Evolutionary conservation across 2,797 vertebrate species (phyloP), one percentile per base, ranked within the genome.

Genomic region (Valencia hispanica): DNA sequence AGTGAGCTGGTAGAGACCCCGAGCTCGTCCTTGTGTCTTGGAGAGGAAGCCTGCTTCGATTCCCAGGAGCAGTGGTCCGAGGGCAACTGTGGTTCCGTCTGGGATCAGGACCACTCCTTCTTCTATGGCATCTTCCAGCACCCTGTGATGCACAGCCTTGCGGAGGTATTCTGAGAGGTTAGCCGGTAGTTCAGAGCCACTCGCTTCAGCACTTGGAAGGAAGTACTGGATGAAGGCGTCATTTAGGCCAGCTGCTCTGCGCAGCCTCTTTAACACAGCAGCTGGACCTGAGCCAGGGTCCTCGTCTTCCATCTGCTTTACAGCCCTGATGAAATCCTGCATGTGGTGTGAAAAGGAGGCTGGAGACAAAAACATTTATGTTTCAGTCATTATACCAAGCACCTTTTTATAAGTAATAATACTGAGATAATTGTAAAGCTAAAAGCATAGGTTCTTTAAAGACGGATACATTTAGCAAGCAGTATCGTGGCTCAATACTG

Each of bases 51-150:
- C 96, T 0, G 92, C 95, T 72, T 96, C 94, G 0, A 98, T 63
- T 45, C 96, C 96, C 0, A 92, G 85, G 0, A 98, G 80, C 27
- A 98, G 89, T 0, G 97, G 96, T 0, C 45, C 72, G 0, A 97
- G 87, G 1, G 96, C 94, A 1, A 98, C 95, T 0, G 96, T 96
- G 32, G 96, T 97, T 59, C 97, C 97, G 1, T 98, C 97, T 0
- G 94, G 85, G 0, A 95, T 95, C 84, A 98, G 86, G 32, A 97
- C 93, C 7, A 96, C 96, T 0, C 97, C 96, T 0, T 81, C 80
- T 71, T 97, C 96, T 66, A 87, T 92, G 14, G 36, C 79, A 0
- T 72, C 72, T 0, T 72, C 79, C 0, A 43, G 75, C 1, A 95
- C 87, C 0, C 63, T 34, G 25, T 95, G 95, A 1, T 4, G 79